These are phyloP conservation scores for Conger conger DNA, from an alignment of 2,113 vertebrate genomes.

Conservation along the genomic window DNA sequence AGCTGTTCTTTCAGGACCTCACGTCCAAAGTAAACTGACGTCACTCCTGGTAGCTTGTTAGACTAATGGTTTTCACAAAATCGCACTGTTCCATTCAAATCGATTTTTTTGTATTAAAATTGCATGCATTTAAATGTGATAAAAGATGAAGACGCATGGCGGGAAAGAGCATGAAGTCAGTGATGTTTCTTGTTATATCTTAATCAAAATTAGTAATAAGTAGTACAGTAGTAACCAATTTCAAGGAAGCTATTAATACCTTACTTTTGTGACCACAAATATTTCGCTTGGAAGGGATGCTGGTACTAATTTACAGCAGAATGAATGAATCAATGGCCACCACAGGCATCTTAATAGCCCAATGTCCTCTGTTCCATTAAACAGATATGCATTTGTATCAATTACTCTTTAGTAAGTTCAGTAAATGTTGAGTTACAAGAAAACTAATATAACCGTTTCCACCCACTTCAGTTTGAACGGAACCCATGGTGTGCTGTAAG, in stretches of 20 bases:
- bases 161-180: too few species aligned
- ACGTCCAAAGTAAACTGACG: background rate
- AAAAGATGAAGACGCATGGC: too few species aligned
- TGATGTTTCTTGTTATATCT: too few species aligned
- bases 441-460: background rate
- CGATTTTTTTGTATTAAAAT: too few species aligned
- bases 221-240: too few species aligned
- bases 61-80: background rate
- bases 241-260: too few species aligned
- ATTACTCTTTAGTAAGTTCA: background rate
- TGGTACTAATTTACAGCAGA: too few species aligned
- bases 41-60: background rate
- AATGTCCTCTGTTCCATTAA: background rate
- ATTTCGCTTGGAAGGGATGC: too few species aligned
- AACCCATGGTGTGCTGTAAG: background rate
- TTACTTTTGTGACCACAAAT: too few species aligned
- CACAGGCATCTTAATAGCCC: background rate
- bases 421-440: background rate
- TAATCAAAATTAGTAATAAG: too few species aligned
- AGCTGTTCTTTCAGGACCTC: constrained; percentile 34
- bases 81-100: background rate
- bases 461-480: background rate
- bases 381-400: background rate
- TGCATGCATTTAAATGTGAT: too few species aligned
- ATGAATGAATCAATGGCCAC: too few species aligned